Evolutionary conservation across 2,797 vertebrate species (phyloP).

Genomic region (Cirrhinus mrigala): DNA sequence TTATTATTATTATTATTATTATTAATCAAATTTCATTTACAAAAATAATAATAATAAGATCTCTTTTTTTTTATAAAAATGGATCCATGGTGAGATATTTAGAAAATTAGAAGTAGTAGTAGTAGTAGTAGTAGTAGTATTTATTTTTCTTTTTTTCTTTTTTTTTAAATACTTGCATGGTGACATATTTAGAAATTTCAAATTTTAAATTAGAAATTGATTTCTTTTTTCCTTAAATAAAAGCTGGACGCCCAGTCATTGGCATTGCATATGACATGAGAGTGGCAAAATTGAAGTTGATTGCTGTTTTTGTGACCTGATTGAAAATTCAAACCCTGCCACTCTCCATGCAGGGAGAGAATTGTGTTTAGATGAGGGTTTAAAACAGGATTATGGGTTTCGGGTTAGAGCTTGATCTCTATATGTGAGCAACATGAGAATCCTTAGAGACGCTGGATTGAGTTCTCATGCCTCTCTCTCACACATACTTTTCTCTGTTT

Average conservation of each 20-base stretch:
- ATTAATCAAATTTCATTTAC: no score
- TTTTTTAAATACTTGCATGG: no score
- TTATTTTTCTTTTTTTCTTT: no score
- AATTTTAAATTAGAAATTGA: no score
- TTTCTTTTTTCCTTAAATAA: not conserved
- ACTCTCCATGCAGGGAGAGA: constrained; percentile 11
- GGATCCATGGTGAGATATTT: no score
- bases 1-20: no score
- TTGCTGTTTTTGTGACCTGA: not conserved
- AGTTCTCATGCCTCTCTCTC: not conserved
- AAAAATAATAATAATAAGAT: no score
- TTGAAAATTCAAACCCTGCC: constrained; percentile 16
- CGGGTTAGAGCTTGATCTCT: constrained; percentile 35
- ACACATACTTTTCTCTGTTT: not conserved
- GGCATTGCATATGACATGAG: not conserved
- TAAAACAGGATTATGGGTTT: constrained; percentile 56
- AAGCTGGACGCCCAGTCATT: not conserved
- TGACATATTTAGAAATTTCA: no score
- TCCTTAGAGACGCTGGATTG: constrained; percentile 22
- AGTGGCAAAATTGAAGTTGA: not conserved
- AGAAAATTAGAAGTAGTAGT: no score
- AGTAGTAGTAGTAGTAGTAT: no score
- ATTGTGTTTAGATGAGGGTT: constrained; percentile 30
- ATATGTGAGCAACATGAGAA: constrained; percentile 51
- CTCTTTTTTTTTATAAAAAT: not conserved